Evolutionary conservation across 2,888 invertebrate genomes (phyloP), one percentile per base, ranked within the genome.

Genomic region (Trachelus iudaicus): DNA sequence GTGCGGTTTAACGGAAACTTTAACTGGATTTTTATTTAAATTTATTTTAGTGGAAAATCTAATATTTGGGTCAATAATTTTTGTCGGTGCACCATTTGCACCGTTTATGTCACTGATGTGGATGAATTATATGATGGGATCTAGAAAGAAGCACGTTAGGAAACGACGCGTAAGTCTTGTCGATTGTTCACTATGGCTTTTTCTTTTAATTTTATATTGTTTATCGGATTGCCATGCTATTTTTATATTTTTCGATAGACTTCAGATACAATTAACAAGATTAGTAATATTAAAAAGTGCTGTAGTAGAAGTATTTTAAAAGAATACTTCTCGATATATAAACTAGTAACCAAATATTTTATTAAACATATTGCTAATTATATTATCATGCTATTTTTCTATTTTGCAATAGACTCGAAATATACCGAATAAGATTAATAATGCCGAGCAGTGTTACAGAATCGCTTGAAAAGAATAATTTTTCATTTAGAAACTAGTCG

Each of bases 41-140:
- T 56, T 56, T 56, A 23, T 56, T 9, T 23, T 56, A 23, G 9
- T 56, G 56, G 9, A 56, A 56, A 56, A 56, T 56, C 23, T 56
- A 23, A 23, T 40, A 40, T 40, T 40, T 40, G 2, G 0, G 23
- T 23, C 1, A 15, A 13, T 40, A 6, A 40, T 6, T 15, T 15
- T 40, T 40, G 6, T 56, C 2, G 56, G 56, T 23, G 56, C 56
- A 23, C 9, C 9, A 23, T 23, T 23, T 23, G 56, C 56, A 23
- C 56, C 9, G 56, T 56, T 56, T 56, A 92, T 92, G 92, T 92
- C 92, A 13, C 85, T 93, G 37, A 92, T 92, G 89, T 93, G 93
- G 93, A 93, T 91, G 92, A 94, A 92, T 89, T 93, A 91, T 87
- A 91, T 92, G 86, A 92, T 92, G 85, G 92, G 85, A 76, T 89